Evolutionary conservation across 1,140 invertebrate species (phyloP).

Genomic region (Pseudobourletiella spinata): DNA sequence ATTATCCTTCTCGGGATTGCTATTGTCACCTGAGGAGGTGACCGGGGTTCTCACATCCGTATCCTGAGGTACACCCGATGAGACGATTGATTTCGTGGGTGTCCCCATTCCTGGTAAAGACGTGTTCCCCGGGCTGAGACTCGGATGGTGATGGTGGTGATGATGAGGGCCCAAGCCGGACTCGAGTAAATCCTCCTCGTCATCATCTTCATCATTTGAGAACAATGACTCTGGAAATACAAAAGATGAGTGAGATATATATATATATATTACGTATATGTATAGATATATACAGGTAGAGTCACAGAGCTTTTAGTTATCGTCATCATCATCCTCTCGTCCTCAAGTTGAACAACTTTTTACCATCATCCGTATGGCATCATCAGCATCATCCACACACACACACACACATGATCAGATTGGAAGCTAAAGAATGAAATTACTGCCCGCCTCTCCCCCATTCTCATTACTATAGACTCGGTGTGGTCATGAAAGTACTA

Average conservation of each 20-base stretch:
- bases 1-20: constrained; percentile 36
- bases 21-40: constrained; percentile 36
- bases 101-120: constrained; percentile 28
- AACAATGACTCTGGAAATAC: constrained; percentile 31
- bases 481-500: too few relatives aligned
- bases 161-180: constrained; percentile 28
- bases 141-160: constrained; percentile 26
- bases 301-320: too few relatives aligned
- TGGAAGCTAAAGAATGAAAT: too few relatives aligned
- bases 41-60: constrained; percentile 35
- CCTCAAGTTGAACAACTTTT: neutral
- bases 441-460: too few relatives aligned
- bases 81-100: constrained; percentile 23
- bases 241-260: neutral
- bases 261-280: too few relatives aligned
- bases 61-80: constrained; percentile 24
- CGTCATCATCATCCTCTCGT: neutral
- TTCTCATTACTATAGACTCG: too few relatives aligned
- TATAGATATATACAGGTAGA: too few relatives aligned
- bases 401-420: neutral
- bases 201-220: constrained; percentile 36
- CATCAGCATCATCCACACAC: neutral
- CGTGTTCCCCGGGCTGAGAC: constrained; percentile 31
- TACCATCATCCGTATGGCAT: neutral
- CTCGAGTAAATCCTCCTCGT: constrained; percentile 35